phyloP scores from a whole-genome alignment of 2,797 vertebrate genomes.

The Eutrigla gurnardus region DNA sequence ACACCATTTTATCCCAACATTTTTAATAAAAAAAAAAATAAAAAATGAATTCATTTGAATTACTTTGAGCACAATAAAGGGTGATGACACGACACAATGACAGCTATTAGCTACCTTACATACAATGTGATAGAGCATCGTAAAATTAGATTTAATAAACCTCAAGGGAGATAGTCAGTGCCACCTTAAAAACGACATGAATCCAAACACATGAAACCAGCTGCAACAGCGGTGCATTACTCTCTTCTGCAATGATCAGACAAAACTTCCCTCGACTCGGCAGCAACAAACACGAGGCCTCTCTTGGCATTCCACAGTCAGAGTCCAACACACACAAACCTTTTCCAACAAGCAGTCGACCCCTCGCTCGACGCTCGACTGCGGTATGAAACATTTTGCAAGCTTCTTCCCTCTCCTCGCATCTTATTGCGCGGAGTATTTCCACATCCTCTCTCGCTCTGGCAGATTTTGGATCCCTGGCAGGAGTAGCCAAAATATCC shows the following conservation, averaged over 20 bases:
- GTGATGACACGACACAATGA: background rate
- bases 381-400: constrained; percentile 4
- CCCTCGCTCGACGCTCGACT: background rate
- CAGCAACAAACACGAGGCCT: constrained; percentile 11
- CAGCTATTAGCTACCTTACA: background rate
- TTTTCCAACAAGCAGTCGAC: background rate
- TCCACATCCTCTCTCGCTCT: constrained; percentile 25
- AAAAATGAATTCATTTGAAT: no score
- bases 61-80: background rate
- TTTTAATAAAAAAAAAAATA: background rate
- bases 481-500: constrained; percentile 30
- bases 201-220: background rate
- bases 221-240: background rate
- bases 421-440: background rate
- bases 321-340: constrained; percentile 7
- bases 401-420: background rate
- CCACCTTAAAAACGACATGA: background rate
- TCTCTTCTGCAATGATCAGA: background rate
- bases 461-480: constrained; percentile 24
- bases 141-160: background rate
- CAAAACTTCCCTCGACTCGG: background rate
- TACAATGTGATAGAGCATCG: background rate
- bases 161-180: background rate
- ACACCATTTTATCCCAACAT: background rate
- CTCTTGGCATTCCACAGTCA: background rate